Base-by-base conservation (phyloP, 53 echinoderm and acorn worm species). In the Actinopyga echinites region DNA sequence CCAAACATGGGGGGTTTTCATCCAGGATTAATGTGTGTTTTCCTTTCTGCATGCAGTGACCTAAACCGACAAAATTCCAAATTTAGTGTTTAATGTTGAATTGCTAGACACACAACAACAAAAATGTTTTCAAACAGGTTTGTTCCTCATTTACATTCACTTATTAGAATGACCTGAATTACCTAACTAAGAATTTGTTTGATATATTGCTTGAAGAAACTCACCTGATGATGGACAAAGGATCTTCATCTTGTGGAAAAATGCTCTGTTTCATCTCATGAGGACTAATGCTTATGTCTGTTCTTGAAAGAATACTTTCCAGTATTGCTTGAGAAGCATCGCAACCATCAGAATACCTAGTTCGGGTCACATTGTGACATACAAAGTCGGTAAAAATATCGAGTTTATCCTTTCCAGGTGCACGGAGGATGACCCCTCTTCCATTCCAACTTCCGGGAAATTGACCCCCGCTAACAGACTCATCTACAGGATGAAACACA, bases 371-470 rank as follows among this genome's bases (percentile, higher is more conserved):
- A 55, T 77, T 56, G 13, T 54, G 3, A 77, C 77, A 77, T 13
- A 77, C 55, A 54, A 77, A 77, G 2, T 43, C n/a, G 17, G 77
- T 55, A 31, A 77, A 77, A 13, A 13, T 77, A 19, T 53, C 77
- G 8, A 77, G 6, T 21, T 33, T 29, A 11, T 56, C 56, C 56
- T 54, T 21, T 0, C 54, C 32, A 20, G 77, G 77, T 3, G 56
- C 23, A 30, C 56, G 53, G 13, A 77, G 77, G 1, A 77, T 24
- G 26, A 77, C 56, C 0, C 77, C 77, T 54, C 52, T 77, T 15
- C 77, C 77, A 30, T 77, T 56, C 77, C 77, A 77, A 19, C 77
- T 77, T 15, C 77, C 77, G 1, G 77, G 77, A 28, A 43, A 15
- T 19, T 55, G 29, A 15, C 30, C 77, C 1, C 77, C 52, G 30